Conservation (phyloP, 1,140 invertebrate genomes). For the Elymnias hypermnestra region DNA sequence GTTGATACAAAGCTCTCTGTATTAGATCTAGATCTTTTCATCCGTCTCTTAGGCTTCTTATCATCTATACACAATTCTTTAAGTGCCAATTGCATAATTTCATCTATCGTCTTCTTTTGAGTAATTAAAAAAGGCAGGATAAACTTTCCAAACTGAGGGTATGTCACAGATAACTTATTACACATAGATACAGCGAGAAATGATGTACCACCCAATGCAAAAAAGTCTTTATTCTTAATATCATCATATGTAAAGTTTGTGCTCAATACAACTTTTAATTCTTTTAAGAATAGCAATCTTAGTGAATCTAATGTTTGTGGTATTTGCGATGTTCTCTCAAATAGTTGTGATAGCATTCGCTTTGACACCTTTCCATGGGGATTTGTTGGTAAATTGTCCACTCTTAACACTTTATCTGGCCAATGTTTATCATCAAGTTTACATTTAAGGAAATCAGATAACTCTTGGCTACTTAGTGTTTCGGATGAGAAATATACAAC, state of each 20-base stretch:
- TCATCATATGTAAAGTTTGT: constrained; percentile 62
- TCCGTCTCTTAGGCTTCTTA: constrained; percentile 32
- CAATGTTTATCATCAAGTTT: constrained; percentile 67
- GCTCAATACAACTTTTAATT: constrained; percentile 37
- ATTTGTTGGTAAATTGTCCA: constrained; percentile 76
- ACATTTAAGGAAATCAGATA: constrained; percentile 59
- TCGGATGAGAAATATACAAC: constrained; percentile 74
- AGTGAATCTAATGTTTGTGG: constrained; percentile 30
- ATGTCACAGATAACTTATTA: constrained; percentile 46
- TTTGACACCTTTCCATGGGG: constrained; percentile 78
- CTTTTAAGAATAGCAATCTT: constrained; percentile 38
- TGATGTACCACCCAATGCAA: constrained; percentile 56
- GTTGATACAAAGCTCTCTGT: constrained; percentile 22
- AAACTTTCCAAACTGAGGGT: constrained; percentile 44
- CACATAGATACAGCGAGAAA: constrained; percentile 56
- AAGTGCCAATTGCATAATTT: constrained; percentile 40
- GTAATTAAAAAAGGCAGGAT: constrained; percentile 50
- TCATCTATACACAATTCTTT: constrained; percentile 38
- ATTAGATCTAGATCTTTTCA: constrained; percentile 28
- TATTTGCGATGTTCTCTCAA: constrained; percentile 28
- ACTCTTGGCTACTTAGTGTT: constrained; percentile 43
- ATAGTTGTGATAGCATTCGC: constrained; percentile 47
- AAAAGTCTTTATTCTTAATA: constrained; percentile 54
- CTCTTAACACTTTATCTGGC: constrained; percentile 75
- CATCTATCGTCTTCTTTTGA: constrained; percentile 41